These are phyloP conservation scores for Agrenia bidenticulata DNA, from an alignment of 2,888 invertebrate genomes.

Conservation along the genomic window DNA sequence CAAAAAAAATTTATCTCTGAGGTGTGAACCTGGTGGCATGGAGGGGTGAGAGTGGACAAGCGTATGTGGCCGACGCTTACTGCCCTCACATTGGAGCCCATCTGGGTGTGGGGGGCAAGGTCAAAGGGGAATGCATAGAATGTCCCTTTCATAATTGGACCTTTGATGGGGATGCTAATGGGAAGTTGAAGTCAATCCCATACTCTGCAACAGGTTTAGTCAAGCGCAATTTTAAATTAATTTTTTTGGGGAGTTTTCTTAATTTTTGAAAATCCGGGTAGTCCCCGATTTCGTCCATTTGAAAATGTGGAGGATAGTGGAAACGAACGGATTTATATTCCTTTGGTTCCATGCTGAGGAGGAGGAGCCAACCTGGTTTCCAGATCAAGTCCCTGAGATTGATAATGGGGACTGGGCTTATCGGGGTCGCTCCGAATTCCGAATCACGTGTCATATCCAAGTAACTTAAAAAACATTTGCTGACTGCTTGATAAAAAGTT, in stretches of 20 bases:
- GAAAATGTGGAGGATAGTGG: constrained; percentile 68
- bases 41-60: constrained; percentile 64
- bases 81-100: constrained; percentile 89
- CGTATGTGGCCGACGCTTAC: constrained; percentile 75
- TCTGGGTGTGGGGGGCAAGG: constrained; percentile 71
- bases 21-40: constrained; percentile 19
- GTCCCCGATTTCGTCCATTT: constrained; percentile 70
- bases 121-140: constrained; percentile 68
- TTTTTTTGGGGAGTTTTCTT: too few species aligned
- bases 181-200: constrained; percentile 73
- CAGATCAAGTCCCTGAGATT: constrained; percentile 63
- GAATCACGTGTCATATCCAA: constrained; percentile 75
- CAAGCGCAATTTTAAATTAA: too few species aligned
- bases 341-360: constrained; percentile 80
- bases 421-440: constrained; percentile 76
- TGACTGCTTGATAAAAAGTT: not conserved
- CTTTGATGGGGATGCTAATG: constrained; percentile 69
- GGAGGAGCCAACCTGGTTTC: constrained; percentile 68
- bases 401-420: constrained; percentile 64
- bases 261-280: constrained; percentile 54
- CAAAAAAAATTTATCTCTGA: not conserved
- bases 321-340: constrained; percentile 73
- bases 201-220: constrained; percentile 58
- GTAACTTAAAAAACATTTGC: constrained; percentile 56
- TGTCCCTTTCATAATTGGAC: constrained; percentile 89